Conservation (phyloP, 2,113 vertebrate genomes). For the Varanus komodoensis region DNA sequence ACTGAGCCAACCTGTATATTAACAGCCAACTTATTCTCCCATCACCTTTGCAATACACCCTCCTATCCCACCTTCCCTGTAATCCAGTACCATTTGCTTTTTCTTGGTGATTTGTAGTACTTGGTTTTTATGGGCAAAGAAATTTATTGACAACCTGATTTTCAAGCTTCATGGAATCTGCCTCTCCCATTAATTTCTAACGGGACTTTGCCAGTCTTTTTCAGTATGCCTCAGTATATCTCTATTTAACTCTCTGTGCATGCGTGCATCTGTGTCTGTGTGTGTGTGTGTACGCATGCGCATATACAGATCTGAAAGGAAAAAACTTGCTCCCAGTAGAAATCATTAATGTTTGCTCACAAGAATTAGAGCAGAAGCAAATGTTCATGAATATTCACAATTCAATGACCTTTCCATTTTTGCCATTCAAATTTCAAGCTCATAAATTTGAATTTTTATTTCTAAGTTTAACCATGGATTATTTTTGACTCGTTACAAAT, state of each 20-base stretch:
- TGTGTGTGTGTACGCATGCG: too few species aligned
- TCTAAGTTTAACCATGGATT: background rate
- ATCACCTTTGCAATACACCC: background rate
- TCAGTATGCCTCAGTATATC: background rate
- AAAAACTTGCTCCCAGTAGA: background rate
- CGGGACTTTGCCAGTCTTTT: background rate
- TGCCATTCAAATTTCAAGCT: background rate
- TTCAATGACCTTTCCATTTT: background rate
- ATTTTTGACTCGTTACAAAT: background rate
- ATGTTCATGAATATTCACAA: background rate
- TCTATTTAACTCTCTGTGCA: background rate
- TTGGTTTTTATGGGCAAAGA: background rate
- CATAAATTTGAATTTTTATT: background rate
- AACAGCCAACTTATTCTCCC: background rate
- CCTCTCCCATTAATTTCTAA: background rate
- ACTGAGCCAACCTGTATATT: conserved; percentile 20
- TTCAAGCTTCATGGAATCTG: background rate
- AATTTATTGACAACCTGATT: conserved; percentile 15
- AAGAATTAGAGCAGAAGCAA: background rate
- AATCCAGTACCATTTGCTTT: background rate
- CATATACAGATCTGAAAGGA: background rate
- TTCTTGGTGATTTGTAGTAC: background rate
- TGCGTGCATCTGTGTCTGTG: too few species aligned
- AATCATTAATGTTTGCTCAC: background rate
- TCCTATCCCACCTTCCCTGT: background rate